These are phyloP conservation scores for Oceanodroma leucorhoa DNA, from an alignment of 2,797 vertebrate genomes.

Conservation along the genomic window DNA sequence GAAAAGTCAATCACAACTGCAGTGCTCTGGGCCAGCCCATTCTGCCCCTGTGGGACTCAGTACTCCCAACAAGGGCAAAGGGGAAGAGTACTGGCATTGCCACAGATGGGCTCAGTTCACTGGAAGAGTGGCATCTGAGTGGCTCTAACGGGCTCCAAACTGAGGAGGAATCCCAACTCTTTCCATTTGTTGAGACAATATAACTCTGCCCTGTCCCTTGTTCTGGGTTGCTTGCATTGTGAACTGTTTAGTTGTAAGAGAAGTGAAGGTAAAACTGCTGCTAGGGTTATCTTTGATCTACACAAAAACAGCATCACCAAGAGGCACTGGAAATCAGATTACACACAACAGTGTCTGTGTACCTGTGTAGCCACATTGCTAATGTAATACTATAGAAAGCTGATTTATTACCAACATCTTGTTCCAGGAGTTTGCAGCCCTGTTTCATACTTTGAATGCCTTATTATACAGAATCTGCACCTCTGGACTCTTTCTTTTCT, in stretches of 20 bases:
- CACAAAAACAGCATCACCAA: slow-evolving; percentile 11
- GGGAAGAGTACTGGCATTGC: not conserved
- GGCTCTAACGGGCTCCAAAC: not conserved
- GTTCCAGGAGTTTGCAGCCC: not conserved
- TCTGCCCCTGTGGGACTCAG: not conserved
- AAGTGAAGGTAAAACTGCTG: slow-evolving; percentile 4
- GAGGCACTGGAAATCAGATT: slow-evolving; percentile 7
- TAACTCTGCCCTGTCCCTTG: not conserved
- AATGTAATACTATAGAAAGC: not conserved
- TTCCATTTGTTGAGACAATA: not conserved
- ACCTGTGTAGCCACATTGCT: not conserved
- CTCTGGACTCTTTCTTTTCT: slow-evolving; percentile 42
- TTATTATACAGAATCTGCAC: not conserved
- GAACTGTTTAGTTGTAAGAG: not conserved
- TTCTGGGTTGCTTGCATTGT: not conserved
- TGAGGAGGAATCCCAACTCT: not conserved
- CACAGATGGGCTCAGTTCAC: not conserved
- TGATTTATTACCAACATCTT: slow-evolving; percentile 33
- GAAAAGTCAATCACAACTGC: not conserved
- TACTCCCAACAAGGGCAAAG: not conserved
- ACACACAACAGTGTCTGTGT: not conserved
- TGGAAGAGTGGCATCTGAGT: fast-evolving
- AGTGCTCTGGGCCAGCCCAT: not conserved
- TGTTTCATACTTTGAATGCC: not conserved
- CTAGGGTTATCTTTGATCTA: slow-evolving; percentile 25